Conservation (phyloP, 2,797 vertebrate genomes). For the Danio jaintianensis region DNA sequence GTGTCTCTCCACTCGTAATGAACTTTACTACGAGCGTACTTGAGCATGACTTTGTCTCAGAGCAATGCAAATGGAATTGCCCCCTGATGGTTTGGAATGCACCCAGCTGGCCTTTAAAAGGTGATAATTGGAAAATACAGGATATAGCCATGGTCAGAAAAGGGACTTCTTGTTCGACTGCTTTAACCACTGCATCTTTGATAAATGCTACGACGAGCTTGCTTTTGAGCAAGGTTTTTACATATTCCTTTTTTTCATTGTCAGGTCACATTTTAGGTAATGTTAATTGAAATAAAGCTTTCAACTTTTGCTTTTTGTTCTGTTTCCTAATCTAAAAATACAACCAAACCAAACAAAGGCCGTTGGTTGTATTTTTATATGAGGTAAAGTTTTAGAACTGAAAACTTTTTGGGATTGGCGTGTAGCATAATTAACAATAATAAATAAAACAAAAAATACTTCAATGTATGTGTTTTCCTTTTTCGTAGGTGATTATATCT, state of each 20-base stretch:
- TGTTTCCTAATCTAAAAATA: neutral
- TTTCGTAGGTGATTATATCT: neutral
- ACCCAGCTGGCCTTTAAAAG: slow-evolving; percentile 99
- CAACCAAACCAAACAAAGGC: too few species aligned
- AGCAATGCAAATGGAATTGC: slow-evolving; percentile 99
- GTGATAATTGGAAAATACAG: slow-evolving; percentile 99
- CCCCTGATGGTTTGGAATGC: slow-evolving; percentile 98
- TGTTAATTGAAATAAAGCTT: neutral
- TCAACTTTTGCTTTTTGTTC: neutral
- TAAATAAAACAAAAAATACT: neutral
- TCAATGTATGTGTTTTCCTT: too few species aligned
- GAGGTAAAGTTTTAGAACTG: neutral
- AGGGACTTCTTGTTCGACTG: slow-evolving; percentile 87
- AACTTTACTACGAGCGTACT: slow-evolving; percentile 97
- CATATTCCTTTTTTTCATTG: slow-evolving; percentile 20
- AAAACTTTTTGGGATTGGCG: neutral
- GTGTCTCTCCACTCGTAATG: slow-evolving; percentile 84
- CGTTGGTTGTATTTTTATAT: neutral
- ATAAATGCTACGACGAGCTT: slow-evolving; percentile 49
- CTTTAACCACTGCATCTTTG: slow-evolving; percentile 72
- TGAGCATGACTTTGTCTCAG: slow-evolving; percentile 96
- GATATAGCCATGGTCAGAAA: slow-evolving; percentile 95
- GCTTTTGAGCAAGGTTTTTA: slow-evolving; percentile 49
- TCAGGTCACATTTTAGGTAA: neutral
- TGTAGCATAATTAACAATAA: neutral